These are phyloP conservation scores for Erythrocebus patas DNA, from an alignment of 2,113 vertebrate species.

Conservation along the genomic window DNA sequence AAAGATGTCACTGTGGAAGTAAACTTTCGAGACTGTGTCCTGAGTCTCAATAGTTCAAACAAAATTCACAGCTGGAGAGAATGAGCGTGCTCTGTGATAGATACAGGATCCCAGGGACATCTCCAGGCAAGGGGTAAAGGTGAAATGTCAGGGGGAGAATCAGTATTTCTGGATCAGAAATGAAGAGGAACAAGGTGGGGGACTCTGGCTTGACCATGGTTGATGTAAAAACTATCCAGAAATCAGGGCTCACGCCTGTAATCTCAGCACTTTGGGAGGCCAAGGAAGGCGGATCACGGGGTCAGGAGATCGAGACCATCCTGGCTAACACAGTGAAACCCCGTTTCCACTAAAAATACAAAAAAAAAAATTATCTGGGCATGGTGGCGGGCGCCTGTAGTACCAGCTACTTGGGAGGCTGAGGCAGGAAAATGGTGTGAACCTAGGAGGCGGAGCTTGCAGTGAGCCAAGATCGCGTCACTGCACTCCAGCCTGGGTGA, in stretches of 20 bases:
- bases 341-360: too few species aligned
- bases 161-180: background rate
- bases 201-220: background rate
- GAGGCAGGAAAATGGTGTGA: too few species aligned
- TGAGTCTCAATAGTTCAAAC: background rate
- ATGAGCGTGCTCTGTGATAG: background rate
- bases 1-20: background rate
- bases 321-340: too few species aligned
- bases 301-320: too few species aligned
- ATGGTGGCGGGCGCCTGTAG: too few species aligned
- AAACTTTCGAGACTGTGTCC: background rate
- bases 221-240: background rate
- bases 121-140: background rate
- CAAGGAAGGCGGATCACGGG: rapidly evolving
- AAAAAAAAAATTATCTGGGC: too few species aligned
- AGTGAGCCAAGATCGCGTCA: too few species aligned
- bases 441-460: too few species aligned
- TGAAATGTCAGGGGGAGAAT: background rate
- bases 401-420: too few species aligned
- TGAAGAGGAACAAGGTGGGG: background rate
- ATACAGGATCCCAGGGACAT: background rate
- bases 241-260: too few species aligned
- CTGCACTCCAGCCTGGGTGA: too few species aligned
- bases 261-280: too few species aligned
- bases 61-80: background rate